Base-by-base conservation (phyloP, 2,113 vertebrate genomes). In the Nipponia nippon region DNA sequence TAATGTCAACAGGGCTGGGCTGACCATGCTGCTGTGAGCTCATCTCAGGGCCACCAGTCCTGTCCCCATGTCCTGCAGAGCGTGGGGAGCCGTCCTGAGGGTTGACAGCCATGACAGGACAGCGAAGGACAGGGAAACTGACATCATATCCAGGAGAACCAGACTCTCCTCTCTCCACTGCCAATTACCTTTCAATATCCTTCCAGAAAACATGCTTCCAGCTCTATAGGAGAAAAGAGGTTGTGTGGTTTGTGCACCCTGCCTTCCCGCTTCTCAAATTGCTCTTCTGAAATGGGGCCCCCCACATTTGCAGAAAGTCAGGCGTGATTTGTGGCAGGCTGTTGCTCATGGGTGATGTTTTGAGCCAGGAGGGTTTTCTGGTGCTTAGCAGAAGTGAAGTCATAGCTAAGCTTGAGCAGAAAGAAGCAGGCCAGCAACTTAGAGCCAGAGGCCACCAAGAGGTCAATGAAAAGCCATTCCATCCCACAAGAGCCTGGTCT, bases 251-350 rank as follows among this genome's bases (percentile, higher is more conserved):
- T 63, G 42, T 40, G 40, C 16, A 56, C n/a, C 13, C 15, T 58
- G 23, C 13, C 40, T 81, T 91, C 55, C 32, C 2, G 5, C 13
- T 87, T 58, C 46, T 62, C 32, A 58, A 46, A 55, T 17, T 34
- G 29, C n/a, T 81, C 42, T 26, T 50, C 16, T 29, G 46, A 49
- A 52, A 73, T 0, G 0, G 19, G 5, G 23, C 25, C 0, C 36
- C 19, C 7, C 0, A 2, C 7, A 20, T 49, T 3, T 75, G 26
- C 50, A 53, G 42, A n/a, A 65, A 53, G 30, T 32, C 46, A 46
- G 38, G 18, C 8, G 10, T 62, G 26, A 38, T 67, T 42, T 63
- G n/a, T 59, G n/a, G 46, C 22, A 78, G 59, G 25, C 34, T 91
- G 46, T 34, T 62, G 42, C 29, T 87, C 40, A 76, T 2, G 4